phyloP scores from a whole-genome alignment of 2,113 vertebrate species.

The Myrmecophaga tridactyla region DNA sequence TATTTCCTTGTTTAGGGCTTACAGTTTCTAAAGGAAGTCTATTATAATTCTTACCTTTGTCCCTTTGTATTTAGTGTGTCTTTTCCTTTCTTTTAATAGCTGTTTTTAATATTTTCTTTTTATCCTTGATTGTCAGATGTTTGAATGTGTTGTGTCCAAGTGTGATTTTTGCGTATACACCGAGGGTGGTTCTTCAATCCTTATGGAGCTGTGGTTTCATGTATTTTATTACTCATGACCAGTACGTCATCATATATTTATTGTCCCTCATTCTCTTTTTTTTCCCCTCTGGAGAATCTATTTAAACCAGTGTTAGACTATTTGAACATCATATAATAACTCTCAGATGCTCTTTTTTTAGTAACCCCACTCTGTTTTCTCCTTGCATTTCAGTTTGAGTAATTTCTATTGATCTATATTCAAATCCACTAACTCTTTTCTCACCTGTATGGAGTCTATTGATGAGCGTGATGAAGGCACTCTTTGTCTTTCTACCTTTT shows the following conservation, averaged over 20 bases:
- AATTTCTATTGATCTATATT: not conserved
- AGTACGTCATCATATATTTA: not conserved
- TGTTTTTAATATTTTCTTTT: constrained; percentile 6
- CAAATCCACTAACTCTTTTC: not conserved
- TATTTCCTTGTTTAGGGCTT: not conserved
- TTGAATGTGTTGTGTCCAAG: not conserved
- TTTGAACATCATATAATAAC: not conserved
- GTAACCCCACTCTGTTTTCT: not conserved
- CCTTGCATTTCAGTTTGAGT: not conserved
- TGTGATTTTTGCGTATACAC: not conserved
- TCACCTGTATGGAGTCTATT: not conserved
- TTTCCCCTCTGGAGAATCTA: not conserved
- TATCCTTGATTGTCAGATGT: not conserved
- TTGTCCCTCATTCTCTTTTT: not conserved
- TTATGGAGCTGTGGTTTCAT: not conserved
- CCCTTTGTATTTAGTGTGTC: not conserved
- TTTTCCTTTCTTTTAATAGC: not conserved
- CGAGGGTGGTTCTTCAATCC: not conserved
- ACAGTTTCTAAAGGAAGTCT: not conserved
- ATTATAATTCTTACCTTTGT: not conserved
- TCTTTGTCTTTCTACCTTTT: not conserved
- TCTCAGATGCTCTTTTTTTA: not conserved
- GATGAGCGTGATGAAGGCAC: not conserved
- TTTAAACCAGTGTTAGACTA: not conserved
- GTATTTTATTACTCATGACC: not conserved